Evolutionary conservation across 1,140 invertebrate genomes (phyloP), one percentile per base, ranked within the genome.

Genomic region (Lepidurus couesii): DNA sequence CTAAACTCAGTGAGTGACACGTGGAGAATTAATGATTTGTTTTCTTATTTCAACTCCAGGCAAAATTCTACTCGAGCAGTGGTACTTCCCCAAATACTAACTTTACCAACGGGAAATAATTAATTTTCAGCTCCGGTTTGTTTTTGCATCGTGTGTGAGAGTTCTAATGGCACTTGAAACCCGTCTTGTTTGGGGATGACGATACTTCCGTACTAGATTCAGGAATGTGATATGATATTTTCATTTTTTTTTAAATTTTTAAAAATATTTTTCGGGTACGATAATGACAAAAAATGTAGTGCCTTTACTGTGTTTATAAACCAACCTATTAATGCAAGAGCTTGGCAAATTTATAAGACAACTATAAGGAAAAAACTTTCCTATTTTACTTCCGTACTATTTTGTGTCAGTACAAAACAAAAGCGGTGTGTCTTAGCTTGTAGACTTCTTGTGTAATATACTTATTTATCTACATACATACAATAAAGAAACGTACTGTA

Each of bases 91-190:
- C 16, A 1, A 65, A 65, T 21, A 21, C 53, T 21, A 65, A 65
- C 9, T 13, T n/a, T 13, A 65, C 16, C 13, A 65, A 65, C 53
- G 53, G 53, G 53, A 65, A 65, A 65, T 65, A 21, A 65, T 65
- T n/a, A 10, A 7, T 21, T 11, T 65, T 13, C 53, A 65, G 53
- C 53, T 65, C 16, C 21, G 53, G 7, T 65, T 47, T 65, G 16
- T 65, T 65, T n/a, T 65, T 65, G 53, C 53, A 65, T 47, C 21
- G 53, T 65, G 53, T 65, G 53, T 65, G 21, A 65, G 53, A 65
- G 16, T 65, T 65, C 16, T 21, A 4, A 21, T 65, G 21, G 53
- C 53, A 65, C 53, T 11, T 65, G 53, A 65, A 65, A 65, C 53
- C 53, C 53, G 53, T 65, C 53, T 65, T 21, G 6, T 65, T 16